Evolutionary conservation across 2,888 invertebrate species (phyloP).

Genomic region (Meteorus cinctellus): DNA sequence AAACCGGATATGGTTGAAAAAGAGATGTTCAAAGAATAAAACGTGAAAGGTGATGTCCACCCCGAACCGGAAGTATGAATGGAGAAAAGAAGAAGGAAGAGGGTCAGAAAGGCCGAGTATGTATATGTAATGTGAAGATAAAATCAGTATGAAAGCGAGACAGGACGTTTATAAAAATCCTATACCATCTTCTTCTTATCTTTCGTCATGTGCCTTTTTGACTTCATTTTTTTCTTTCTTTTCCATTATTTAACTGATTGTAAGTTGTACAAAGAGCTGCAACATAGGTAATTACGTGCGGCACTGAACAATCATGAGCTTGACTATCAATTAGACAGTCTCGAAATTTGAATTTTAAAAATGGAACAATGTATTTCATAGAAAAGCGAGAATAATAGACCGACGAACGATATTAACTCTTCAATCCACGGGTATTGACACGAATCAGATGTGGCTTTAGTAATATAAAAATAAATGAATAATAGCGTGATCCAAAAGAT

Average conservation of each 20-base stretch:
- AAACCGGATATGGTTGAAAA: slow-evolving; percentile 27
- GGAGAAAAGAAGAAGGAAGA: slow-evolving; percentile 15
- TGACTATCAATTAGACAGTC: too few relatives aligned
- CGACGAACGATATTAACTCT: not conserved
- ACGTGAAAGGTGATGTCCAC: slow-evolving; percentile 1
- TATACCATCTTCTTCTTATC: slow-evolving; percentile 26
- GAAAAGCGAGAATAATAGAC: not conserved
- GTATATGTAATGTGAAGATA: slow-evolving; percentile 29
- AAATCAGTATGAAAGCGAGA: slow-evolving; percentile 41
- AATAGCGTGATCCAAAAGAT: slow-evolving; percentile 21
- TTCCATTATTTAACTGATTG: not conserved
- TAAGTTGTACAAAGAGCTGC: slow-evolving; percentile 3
- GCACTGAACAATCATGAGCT: slow-evolving; percentile 18
- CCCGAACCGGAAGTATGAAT: slow-evolving; percentile 1
- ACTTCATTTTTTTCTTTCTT: not conserved
- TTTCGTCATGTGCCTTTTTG: slow-evolving; percentile 20
- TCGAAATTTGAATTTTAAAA: too few relatives aligned
- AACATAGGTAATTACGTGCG: slow-evolving; percentile 22
- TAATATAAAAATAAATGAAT: slow-evolving; percentile 11
- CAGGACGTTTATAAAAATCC: slow-evolving; percentile 48
- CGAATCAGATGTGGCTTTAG: not conserved
- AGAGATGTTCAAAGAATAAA: slow-evolving; percentile 28
- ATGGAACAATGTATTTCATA: not conserved
- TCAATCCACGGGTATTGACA: not conserved
- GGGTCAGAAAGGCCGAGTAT: slow-evolving; percentile 27